These are phyloP conservation scores for Epicampocera succincta DNA, from an alignment of 2,888 invertebrate species.

Conservation along the genomic window DNA sequence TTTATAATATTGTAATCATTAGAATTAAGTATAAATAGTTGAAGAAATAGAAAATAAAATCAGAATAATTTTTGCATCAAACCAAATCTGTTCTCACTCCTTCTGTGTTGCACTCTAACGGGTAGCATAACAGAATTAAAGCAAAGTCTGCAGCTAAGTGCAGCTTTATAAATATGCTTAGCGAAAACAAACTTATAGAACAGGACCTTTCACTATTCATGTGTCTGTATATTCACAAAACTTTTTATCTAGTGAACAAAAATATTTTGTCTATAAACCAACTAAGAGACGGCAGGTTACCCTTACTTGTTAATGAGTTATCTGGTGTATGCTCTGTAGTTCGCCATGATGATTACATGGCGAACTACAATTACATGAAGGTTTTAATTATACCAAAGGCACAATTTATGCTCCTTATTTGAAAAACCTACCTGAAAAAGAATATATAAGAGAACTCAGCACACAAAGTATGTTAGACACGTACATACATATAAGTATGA, in stretches of 20 bases:
- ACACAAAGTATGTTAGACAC: not conserved
- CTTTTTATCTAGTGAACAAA: slow-evolving; percentile 28
- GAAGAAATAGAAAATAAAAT: no score
- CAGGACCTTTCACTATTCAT: not conserved
- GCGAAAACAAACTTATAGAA: no score
- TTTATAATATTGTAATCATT: no score
- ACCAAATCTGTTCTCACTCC: no score
- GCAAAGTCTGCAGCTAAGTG: no score
- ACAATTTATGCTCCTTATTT: slow-evolving; percentile 6
- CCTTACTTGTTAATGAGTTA: slow-evolving; percentile 27
- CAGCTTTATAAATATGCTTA: no score
- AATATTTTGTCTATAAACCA: slow-evolving; percentile 42
- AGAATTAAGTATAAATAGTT: no score
- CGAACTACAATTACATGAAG: no score
- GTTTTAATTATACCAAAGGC: not conserved
- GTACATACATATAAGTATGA: slow-evolving; percentile 1
- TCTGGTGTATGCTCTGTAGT: not conserved
- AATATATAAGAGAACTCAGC: not conserved
- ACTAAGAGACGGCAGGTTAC: slow-evolving; percentile 51
- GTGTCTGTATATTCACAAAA: slow-evolving; percentile 26
- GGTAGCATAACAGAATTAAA: no score
- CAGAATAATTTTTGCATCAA: no score
- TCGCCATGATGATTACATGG: not conserved
- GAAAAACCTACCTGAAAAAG: not conserved
- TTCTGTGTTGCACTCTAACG: no score